phyloP scores from a whole-genome alignment of 2,888 invertebrate genomes.

The Mesodorylaimus sp. region DNA sequence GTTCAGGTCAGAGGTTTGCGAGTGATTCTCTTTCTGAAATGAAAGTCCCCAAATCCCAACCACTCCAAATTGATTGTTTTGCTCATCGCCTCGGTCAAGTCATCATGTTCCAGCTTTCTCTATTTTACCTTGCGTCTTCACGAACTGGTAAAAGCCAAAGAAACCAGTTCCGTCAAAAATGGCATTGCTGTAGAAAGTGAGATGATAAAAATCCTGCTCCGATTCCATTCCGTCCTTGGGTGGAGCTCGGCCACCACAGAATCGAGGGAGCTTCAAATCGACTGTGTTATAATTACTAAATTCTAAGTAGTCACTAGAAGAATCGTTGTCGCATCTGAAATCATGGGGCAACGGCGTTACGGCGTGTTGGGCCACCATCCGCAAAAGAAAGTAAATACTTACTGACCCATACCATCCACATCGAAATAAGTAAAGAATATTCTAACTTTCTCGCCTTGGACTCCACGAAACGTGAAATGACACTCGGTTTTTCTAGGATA shows the following conservation, averaged over 20 bases:
- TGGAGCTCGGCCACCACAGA: conserved; percentile 52
- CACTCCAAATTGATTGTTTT: too few species aligned
- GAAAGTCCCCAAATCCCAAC: too few species aligned
- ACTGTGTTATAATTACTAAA: conserved; percentile 80
- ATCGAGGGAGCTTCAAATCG: conserved; percentile 68
- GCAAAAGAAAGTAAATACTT: conserved; percentile 35
- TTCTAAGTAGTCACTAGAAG: conserved; percentile 85
- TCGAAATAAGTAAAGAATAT: conserved; percentile 75
- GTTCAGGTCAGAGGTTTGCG: too few species aligned
- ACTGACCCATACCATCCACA: conserved; percentile 83
- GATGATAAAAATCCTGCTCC: conserved; percentile 75
- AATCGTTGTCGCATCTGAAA: conserved; percentile 63
- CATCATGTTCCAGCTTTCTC: too few species aligned
- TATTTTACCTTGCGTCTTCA: conserved; percentile 12
- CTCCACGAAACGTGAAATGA: conserved; percentile 72
- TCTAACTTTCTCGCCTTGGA: conserved; percentile 54
- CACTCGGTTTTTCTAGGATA: conserved; percentile 74
- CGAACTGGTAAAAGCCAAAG: conserved; percentile 69
- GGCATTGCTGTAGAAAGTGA: conserved; percentile 81
- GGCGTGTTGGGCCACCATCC: not conserved
- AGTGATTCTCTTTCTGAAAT: too few species aligned
- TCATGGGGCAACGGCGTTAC: not conserved
- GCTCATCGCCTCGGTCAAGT: too few species aligned
- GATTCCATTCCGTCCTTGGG: conserved; percentile 40
- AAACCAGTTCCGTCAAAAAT: conserved; percentile 82